Evolutionary conservation across 2,797 vertebrate species (phyloP).

Genomic region (Crocodylus rhombifer): DNA sequence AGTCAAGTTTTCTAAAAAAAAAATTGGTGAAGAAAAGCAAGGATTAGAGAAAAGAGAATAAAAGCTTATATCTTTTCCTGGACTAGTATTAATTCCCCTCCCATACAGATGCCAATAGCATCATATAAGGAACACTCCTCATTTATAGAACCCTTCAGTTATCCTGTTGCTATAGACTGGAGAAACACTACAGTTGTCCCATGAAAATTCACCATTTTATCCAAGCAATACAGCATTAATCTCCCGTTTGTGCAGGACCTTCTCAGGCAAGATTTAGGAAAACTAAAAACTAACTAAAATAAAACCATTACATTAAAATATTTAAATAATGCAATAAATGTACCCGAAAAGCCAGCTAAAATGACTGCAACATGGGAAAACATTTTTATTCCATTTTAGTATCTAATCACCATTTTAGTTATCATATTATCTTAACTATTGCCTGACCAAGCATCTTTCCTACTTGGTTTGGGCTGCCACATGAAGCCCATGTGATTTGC

Average conservation of each 20-base stretch:
- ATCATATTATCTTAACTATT: neutral
- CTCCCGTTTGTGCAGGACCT: neutral
- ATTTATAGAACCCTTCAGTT: neutral
- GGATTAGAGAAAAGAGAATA: neutral
- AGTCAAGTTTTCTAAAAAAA: neutral
- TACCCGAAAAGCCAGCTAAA: neutral
- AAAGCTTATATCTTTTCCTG: neutral
- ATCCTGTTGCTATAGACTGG: neutral
- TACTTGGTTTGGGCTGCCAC: no score
- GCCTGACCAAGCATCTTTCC: neutral
- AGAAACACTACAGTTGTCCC: neutral
- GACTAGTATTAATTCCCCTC: neutral
- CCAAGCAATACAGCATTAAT: neutral
- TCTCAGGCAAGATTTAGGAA: slow-evolving; percentile 20
- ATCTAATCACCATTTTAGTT: neutral
- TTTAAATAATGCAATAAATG: neutral
- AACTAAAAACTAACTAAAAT: neutral
- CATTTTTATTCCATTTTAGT: neutral
- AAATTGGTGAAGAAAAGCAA: neutral
- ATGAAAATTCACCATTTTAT: neutral
- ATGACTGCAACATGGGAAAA: neutral
- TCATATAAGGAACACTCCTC: neutral
- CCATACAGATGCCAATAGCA: neutral
- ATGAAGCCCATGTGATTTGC: neutral
- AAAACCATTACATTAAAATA: neutral